A percentile compares a stretch with the other conserved stretches of the same genome.
These are phyloP conservation scores for Eupithecia exiguata DNA, from an alignment of 2,888 invertebrate genomes.

Conservation along the genomic window DNA sequence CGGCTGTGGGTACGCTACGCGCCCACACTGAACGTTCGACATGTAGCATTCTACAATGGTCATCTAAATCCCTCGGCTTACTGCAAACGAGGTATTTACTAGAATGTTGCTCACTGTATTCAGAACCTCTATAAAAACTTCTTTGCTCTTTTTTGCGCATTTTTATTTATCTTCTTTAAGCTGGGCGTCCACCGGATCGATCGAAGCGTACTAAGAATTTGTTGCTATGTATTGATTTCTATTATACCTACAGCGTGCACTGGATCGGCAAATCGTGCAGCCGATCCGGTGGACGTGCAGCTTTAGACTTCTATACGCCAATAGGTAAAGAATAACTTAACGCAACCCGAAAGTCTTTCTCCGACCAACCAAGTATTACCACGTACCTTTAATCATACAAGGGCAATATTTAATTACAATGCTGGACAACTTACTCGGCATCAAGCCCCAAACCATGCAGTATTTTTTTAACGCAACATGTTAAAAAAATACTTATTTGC, in stretches of 20 bases:
- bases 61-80: conserved; percentile 53
- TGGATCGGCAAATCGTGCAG: too few species aligned
- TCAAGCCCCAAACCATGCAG: neutral
- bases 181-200: too few species aligned
- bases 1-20: conserved; percentile 8
- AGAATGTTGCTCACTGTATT: conserved; percentile 1
- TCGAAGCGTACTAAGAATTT: too few species aligned
- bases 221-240: too few species aligned
- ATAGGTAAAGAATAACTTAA: neutral
- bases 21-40: conserved; percentile 45
- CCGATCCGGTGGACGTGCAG: too few species aligned
- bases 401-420: neutral
- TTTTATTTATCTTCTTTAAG: neutral
- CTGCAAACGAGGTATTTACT: conserved; percentile 38
- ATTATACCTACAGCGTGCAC: too few species aligned
- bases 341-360: neutral
- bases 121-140: neutral
- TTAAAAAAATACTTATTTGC: neutral
- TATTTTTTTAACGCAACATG: too few species aligned
- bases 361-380: neutral
- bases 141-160: neutral
- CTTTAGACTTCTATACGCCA: neutral
- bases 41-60: conserved; percentile 49
- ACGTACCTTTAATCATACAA: neutral
- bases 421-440: neutral